Evolutionary conservation across 2,888 invertebrate species (phyloP).

Genomic region (Opisthograptis luteolata): DNA sequence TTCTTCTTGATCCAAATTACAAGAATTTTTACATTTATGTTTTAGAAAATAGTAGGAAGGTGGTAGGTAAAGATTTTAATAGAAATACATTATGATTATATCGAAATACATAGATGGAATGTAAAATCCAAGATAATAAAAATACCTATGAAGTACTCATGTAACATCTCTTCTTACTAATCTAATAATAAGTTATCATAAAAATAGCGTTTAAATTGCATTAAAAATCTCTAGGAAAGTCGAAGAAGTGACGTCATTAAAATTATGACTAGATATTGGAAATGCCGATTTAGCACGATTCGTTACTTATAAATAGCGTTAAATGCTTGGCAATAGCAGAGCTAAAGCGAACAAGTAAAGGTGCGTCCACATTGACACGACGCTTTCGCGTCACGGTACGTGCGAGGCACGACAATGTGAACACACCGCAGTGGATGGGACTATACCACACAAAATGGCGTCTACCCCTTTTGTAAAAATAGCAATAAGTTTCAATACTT

Average conservation of each 20-base stretch:
- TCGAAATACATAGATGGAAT: constrained; percentile 48
- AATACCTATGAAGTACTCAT: constrained; percentile 51
- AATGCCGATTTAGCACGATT: constrained; percentile 29
- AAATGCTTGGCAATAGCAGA: constrained; percentile 28
- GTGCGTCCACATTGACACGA: neutral
- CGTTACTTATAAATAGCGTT: constrained; percentile 23
- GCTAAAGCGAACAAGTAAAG: constrained; percentile 27
- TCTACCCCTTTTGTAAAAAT: too few species aligned
- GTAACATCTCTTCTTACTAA: too few species aligned
- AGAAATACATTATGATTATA: constrained; percentile 39
- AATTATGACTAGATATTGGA: constrained; percentile 46
- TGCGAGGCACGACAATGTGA: too few species aligned
- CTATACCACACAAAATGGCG: too few species aligned
- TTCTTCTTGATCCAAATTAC: too few species aligned
- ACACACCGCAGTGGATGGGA: too few species aligned
- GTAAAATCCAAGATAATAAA: constrained; percentile 51
- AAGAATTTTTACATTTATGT: too few species aligned
- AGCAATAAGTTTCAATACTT: too few species aligned
- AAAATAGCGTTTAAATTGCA: constrained; percentile 30
- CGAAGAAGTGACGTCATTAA: constrained; percentile 34
- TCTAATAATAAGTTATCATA: constrained; percentile 36
- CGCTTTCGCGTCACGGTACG: too few species aligned
- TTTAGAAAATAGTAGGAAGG: too few species aligned
- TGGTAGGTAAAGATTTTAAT: constrained; percentile 4
- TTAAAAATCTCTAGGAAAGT: constrained; percentile 37